Conservation (phyloP, 2,888 invertebrate species). For the Hermaeophaga mercurialis region DNA sequence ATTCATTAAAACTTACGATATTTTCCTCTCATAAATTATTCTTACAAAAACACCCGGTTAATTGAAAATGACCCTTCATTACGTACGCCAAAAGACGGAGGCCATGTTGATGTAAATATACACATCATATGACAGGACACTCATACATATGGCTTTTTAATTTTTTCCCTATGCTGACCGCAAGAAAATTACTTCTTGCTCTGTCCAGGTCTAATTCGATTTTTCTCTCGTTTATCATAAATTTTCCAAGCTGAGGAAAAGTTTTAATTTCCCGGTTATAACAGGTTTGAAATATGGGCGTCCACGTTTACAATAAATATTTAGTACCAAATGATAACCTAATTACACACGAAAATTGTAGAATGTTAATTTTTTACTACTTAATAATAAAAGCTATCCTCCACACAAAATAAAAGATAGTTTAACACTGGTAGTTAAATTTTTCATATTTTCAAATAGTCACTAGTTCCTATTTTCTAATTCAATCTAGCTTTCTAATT, state of each 20-base stretch:
- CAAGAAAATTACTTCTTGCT: constrained; percentile 43
- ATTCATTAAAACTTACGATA: constrained; percentile 20
- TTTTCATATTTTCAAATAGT: no score
- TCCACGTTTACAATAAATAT: no score
- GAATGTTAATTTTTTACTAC: no score
- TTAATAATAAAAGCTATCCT: no score
- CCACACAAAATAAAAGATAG: no score
- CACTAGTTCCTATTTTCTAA: no score
- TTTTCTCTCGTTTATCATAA: constrained; percentile 43
- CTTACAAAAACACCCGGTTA: constrained; percentile 21
- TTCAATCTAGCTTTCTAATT: no score
- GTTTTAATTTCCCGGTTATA: constrained; percentile 3
- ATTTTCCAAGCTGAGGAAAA: constrained; percentile 14
- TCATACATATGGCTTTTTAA: constrained; percentile 37
- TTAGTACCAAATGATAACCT: no score
- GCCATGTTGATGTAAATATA: constrained; percentile 11
- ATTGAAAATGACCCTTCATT: constrained; percentile 23
- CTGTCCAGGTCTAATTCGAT: constrained; percentile 44
- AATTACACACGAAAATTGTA: no score
- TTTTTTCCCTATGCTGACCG: constrained; percentile 35
- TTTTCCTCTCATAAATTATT: constrained; percentile 21
- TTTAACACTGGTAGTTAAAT: no score
- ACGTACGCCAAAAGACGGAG: constrained; percentile 2
- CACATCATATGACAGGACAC: constrained; percentile 3
- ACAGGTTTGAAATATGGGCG: neutral